These are phyloP conservation scores for Tetranychus cinnabarinus DNA, from an alignment of 1,140 invertebrate species.

Conservation along the genomic window DNA sequence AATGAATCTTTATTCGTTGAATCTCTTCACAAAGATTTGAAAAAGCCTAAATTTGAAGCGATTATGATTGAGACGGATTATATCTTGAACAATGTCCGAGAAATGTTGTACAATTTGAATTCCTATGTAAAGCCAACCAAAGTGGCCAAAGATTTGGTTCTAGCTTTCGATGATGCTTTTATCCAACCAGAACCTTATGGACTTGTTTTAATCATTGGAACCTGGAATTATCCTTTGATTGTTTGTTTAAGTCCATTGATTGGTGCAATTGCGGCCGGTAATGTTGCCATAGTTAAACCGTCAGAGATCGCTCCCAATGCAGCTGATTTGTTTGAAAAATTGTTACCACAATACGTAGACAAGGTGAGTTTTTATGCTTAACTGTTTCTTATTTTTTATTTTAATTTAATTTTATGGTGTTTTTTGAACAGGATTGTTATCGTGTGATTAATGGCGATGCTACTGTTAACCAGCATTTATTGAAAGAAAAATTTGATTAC, in stretches of 20 bases:
- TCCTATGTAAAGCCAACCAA: conserved; percentile 21
- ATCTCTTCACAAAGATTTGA: conserved; percentile 51
- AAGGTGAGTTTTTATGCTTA: not conserved
- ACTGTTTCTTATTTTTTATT: not conserved
- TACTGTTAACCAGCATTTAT: conserved; percentile 52
- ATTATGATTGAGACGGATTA: conserved; percentile 22
- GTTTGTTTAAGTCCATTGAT: conserved; percentile 26
- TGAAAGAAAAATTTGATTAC: conserved; percentile 46
- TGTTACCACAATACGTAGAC: conserved; percentile 29
- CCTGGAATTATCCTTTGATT: conserved; percentile 35
- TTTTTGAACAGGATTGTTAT: conserved; percentile 21
- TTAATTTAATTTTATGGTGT: not conserved
- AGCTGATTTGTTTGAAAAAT: conserved; percentile 20
- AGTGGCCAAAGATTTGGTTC: conserved; percentile 23
- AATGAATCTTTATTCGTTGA: conserved; percentile 41
- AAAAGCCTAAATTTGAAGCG: conserved; percentile 28
- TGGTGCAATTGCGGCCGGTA: conserved; percentile 30
- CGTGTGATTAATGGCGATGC: conserved; percentile 36
- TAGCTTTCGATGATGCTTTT: conserved; percentile 26
- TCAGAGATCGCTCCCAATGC: conserved; percentile 27
- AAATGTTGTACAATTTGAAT: conserved; percentile 20
- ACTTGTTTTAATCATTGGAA: conserved; percentile 27
- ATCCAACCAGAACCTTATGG: conserved; percentile 29
- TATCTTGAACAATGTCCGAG: conserved; percentile 18
- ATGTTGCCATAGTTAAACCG: conserved; percentile 30